Conservation (phyloP, 2,113 vertebrate genomes). For the Zosterops japonicus region DNA sequence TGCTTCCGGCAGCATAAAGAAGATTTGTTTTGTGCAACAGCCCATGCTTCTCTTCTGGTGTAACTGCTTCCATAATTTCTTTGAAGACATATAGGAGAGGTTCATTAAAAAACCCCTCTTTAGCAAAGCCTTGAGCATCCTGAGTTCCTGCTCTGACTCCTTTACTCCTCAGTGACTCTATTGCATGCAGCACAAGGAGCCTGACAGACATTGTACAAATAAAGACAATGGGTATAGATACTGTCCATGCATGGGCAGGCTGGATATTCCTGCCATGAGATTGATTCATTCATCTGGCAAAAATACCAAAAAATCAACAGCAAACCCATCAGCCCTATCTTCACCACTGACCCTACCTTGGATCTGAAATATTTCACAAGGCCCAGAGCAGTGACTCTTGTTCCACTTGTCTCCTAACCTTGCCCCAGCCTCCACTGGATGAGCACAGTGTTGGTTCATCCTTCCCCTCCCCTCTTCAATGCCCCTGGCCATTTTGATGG, state of each 20-base stretch:
- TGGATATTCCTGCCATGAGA: neutral
- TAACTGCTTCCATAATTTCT: neutral
- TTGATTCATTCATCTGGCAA: neutral
- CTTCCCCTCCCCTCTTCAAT: neutral
- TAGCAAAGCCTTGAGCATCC: neutral
- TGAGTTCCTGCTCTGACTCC: neutral
- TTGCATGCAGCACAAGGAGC: neutral
- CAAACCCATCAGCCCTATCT: neutral
- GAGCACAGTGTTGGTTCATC: neutral
- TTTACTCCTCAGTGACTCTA: neutral
- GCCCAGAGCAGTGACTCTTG: neutral
- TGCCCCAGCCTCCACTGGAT: neutral
- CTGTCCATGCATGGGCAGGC: neutral
- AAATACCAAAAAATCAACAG: neutral
- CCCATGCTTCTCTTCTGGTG: neutral
- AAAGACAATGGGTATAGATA: neutral
- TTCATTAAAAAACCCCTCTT: neutral
- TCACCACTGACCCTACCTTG: neutral
- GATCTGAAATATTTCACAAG: neutral
- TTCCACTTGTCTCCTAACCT: neutral
- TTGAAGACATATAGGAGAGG: neutral
- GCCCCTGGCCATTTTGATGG: neutral
- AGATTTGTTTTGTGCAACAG: neutral
- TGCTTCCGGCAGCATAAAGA: neutral
- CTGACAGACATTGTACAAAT: neutral